Conservation (phyloP, 2,888 invertebrate genomes). For the Hydriomena furcata region DNA sequence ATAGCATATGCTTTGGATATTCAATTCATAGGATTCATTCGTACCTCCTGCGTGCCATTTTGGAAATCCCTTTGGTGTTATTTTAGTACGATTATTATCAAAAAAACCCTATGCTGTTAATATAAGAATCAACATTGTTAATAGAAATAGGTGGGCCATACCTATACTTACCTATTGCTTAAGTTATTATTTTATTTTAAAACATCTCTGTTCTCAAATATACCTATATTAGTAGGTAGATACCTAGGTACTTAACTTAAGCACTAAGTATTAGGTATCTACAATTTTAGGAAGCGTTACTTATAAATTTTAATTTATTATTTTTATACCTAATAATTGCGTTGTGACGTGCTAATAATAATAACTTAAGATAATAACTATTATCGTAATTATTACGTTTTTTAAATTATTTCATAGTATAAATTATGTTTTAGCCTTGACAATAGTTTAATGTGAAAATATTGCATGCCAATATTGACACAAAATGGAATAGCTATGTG, state of each 20-base stretch:
- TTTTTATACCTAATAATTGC: background rate
- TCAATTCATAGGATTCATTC: background rate
- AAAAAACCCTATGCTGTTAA: background rate
- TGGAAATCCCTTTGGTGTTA: conserved; percentile 3
- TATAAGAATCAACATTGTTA: too few species aligned
- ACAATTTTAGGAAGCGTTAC: background rate
- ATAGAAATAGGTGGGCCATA: too few species aligned
- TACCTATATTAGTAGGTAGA: too few species aligned
- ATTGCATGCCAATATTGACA: conserved; percentile 35
- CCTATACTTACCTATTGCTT: too few species aligned
- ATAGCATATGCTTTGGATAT: background rate
- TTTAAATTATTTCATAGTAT: conserved; percentile 38
- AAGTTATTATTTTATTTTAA: too few species aligned
- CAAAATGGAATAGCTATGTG: conserved; percentile 25
- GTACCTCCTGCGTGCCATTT: background rate
- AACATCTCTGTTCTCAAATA: too few species aligned
- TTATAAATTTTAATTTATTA: background rate
- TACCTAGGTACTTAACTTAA: too few species aligned
- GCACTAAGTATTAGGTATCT: too few species aligned
- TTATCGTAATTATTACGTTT: conserved; percentile 43
- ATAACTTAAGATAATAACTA: conserved; percentile 26
- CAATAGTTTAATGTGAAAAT: conserved; percentile 50
- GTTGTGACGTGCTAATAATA: background rate
- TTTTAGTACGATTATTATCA: background rate
- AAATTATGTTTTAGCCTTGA: conserved; percentile 47